A percentile compares a stretch with the other conserved stretches of the same genome.
Conservation (phyloP, 2,888 invertebrate species). For the Dexiosoma caninum region DNA sequence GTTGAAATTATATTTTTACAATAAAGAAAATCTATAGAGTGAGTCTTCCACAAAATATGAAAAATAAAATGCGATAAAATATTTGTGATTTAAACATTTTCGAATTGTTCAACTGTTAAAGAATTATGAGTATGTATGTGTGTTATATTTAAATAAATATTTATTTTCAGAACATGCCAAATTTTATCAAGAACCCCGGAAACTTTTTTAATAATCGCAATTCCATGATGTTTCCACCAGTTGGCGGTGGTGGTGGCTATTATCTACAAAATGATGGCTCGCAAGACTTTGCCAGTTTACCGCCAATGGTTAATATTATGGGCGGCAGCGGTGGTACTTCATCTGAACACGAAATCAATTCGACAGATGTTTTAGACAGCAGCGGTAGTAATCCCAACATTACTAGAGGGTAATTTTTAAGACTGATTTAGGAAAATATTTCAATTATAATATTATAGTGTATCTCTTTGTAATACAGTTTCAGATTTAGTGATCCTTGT, state of each 20-base stretch:
- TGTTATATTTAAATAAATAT: too few relatives aligned
- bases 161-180: constrained; percentile 66
- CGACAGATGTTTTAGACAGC: constrained; percentile 75
- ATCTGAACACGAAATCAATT: constrained; percentile 74
- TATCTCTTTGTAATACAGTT: constrained; percentile 65
- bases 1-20: too few relatives aligned
- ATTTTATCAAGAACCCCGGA: constrained; percentile 70
- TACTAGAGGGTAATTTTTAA: constrained; percentile 71
- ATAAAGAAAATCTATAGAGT: too few relatives aligned
- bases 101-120: too few relatives aligned
- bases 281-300: constrained; percentile 83
- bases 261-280: constrained; percentile 71
- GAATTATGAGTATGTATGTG: neutral
- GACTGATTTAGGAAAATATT: neutral
- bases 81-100: too few relatives aligned
- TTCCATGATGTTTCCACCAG: constrained; percentile 71
- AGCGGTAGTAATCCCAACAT: constrained; percentile 76
- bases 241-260: constrained; percentile 61
- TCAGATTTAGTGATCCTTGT: constrained; percentile 78
- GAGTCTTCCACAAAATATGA: too few relatives aligned
- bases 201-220: constrained; percentile 71
- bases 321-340: constrained; percentile 66
- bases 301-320: constrained; percentile 82
- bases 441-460: neutral
- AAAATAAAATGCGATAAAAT: too few relatives aligned